These are phyloP conservation scores for Orussus abietinus DNA, from an alignment of 1,140 invertebrate genomes.

Conservation along the genomic window DNA sequence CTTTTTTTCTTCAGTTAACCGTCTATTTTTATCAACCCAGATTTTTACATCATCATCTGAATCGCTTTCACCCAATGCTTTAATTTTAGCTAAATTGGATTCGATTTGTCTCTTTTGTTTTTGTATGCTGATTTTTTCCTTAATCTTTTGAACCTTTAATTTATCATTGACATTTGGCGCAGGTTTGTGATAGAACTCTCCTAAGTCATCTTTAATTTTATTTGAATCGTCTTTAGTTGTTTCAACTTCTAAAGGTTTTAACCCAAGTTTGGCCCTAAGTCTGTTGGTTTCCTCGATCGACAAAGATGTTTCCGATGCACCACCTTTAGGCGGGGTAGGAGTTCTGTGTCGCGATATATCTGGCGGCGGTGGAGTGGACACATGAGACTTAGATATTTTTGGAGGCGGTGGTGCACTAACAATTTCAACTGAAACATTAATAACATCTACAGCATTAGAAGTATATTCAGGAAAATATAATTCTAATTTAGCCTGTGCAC, in stretches of 20 bases:
- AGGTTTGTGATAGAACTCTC: conserved; percentile 91
- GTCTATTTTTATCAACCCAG: conserved; percentile 83
- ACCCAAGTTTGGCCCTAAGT: conserved; percentile 84
- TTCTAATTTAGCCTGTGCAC: no score
- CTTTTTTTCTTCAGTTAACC: conserved; percentile 74
- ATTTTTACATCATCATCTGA: conserved; percentile 67
- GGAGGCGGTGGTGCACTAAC: conserved; percentile 44
- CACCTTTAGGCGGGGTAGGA: conserved; percentile 47
- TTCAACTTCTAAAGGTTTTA: conserved; percentile 84
- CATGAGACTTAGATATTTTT: conserved; percentile 45
- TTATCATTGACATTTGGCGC: conserved; percentile 78
- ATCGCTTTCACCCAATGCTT: conserved; percentile 70
- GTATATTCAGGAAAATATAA: no score
- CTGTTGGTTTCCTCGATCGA: conserved; percentile 92
- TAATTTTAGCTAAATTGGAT: conserved; percentile 54
- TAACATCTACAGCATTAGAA: no score
- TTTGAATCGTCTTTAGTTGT: conserved; percentile 50
- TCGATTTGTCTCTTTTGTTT: conserved; percentile 81
- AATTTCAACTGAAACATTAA: conserved; percentile 44
- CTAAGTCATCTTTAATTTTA: conserved; percentile 72
- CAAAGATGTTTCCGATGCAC: conserved; percentile 58
- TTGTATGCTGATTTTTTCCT: conserved; percentile 71
- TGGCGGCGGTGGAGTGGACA: conserved; percentile 44
- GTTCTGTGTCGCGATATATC: conserved; percentile 37
- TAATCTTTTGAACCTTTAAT: conserved; percentile 74